Base-by-base conservation (phyloP, 2,113 vertebrate genomes). In the Oreamnos americanus region DNA sequence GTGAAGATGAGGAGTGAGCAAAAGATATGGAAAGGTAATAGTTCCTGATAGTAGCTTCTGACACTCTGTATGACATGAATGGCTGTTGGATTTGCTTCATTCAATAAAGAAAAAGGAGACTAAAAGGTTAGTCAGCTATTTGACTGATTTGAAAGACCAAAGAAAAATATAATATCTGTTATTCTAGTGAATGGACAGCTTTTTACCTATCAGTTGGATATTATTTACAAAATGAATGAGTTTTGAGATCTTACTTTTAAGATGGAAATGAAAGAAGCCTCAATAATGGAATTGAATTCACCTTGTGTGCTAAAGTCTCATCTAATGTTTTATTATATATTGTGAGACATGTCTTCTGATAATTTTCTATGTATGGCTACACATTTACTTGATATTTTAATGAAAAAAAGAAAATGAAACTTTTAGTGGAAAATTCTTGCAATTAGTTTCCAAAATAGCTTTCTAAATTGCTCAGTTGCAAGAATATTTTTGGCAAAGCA, bases 371-470 rank as follows among this genome's bases (percentile, higher is more conserved):
- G 62, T 36, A 74, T 93, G 90, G 57, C 60, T 94, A 92, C 49
- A 49, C 94, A 96, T 97, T 97, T 95, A 94, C 55, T 96, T 96
- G 55, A 92, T 16, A 90, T 79, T 96, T 91, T 96, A 94, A 98
- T 94, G 71, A 87, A 82, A 74, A 83, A 90, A 64, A 64, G 78
- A 94, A 95, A 96, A 95, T 87, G 45, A 97, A 97, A 96, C 53
- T 79, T 85, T 87, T 97, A 97, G 87, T 97, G 51, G 84, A 95
- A 94, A 97, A 81, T 95, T 57, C 87, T 96, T 87, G 51, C 47
- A 97, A 90, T 97, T 96, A 87, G n/a, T 93, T 94, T 97, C 87
- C 87, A 97, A 97, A 98, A 98, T 95, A 96, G 51, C 88, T 81
- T 90, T 94, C 91, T 94, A 95, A 96, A 96, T 96, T 92, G 55